Percentiles rank a stretch among this genome's conserved stretches.
Conservation (phyloP, 2,113 vertebrate genomes). For the Sebastes fasciatus region DNA sequence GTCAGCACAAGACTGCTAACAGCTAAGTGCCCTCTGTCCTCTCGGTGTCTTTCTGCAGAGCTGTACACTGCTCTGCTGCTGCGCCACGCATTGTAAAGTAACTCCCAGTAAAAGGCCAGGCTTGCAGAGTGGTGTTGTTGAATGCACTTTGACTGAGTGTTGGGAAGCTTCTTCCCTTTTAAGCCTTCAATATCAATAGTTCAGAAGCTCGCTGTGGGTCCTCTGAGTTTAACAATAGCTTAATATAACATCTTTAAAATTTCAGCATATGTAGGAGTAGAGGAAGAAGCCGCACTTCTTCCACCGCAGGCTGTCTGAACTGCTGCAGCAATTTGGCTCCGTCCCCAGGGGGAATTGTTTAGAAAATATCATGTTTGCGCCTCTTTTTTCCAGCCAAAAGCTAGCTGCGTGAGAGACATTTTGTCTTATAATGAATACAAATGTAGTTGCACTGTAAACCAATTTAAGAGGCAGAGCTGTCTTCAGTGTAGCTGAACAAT, state of each 20-base stretch:
- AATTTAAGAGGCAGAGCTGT: slow-evolving; percentile 18
- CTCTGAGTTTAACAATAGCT: slow-evolving; percentile 52
- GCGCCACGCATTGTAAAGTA: slow-evolving; percentile 40
- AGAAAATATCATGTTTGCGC: slow-evolving; percentile 42
- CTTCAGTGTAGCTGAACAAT: slow-evolving; percentile 4
- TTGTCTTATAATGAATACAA: slow-evolving; percentile 47
- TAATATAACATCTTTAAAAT: slow-evolving; percentile 54
- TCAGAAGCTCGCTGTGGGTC: slow-evolving; percentile 39
- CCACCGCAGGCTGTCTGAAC: slow-evolving; percentile 20
- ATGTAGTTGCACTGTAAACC: slow-evolving; percentile 31
- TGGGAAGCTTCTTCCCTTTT: slow-evolving; percentile 58
- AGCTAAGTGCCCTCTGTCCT: slow-evolving; percentile 68
- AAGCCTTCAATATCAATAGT: slow-evolving; percentile 68
- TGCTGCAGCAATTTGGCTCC: slow-evolving; percentile 32
- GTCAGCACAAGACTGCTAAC: slow-evolving; percentile 59
- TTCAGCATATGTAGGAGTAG: slow-evolving; percentile 23
- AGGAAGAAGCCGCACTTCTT: slow-evolving; percentile 16
- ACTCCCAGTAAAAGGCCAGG: slow-evolving; percentile 54
- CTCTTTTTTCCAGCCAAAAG: slow-evolving; percentile 30
- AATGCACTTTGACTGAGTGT: slow-evolving; percentile 71
- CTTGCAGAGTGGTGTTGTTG: slow-evolving; percentile 53
- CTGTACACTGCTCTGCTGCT: slow-evolving; percentile 8
- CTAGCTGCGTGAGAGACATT: not conserved
- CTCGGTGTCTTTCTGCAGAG: slow-evolving; percentile 45
- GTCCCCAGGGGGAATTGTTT: slow-evolving; percentile 22